phyloP scores from a whole-genome alignment of 2,888 invertebrate species.

The Peribatodes rhomboidaria region DNA sequence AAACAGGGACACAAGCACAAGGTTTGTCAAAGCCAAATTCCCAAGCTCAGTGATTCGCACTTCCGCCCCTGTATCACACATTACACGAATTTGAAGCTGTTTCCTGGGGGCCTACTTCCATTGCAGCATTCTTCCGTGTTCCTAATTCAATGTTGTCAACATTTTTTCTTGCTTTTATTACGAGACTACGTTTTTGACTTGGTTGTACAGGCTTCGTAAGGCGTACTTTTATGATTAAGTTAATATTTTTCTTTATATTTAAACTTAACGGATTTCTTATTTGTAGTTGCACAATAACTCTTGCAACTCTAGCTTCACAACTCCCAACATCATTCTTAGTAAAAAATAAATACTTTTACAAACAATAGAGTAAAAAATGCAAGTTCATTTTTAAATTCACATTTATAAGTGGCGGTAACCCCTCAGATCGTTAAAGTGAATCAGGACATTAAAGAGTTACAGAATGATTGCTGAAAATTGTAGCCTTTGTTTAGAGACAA shows the following conservation, averaged over 20 bases:
- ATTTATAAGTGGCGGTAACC: background rate
- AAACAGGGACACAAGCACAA: conserved; percentile 19
- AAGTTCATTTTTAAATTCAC: background rate
- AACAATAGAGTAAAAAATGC: too few species aligned
- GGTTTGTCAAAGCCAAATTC: conserved; percentile 38
- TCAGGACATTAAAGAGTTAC: conserved; percentile 32
- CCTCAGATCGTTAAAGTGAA: conserved; percentile 22
- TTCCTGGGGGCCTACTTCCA: conserved; percentile 10
- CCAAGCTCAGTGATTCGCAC: conserved; percentile 37
- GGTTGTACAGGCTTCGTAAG: too few species aligned
- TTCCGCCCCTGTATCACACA: conserved; percentile 38
- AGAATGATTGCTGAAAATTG: conserved; percentile 27
- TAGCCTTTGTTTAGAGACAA: conserved; percentile 29
- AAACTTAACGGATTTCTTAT: too few species aligned
- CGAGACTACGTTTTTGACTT: too few species aligned
- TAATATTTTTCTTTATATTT: too few species aligned
- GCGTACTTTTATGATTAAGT: too few species aligned
- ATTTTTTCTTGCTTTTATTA: background rate
- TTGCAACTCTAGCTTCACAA: too few species aligned
- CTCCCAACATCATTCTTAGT: too few species aligned
- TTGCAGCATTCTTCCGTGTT: background rate
- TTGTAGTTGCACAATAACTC: too few species aligned
- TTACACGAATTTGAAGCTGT: conserved; percentile 34
- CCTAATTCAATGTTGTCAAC: background rate
- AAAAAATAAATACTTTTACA: too few species aligned